Percentiles rank a stretch among this genome's conserved stretches.
These are phyloP conservation scores for Globicephala melas DNA, from an alignment of 2,113 vertebrate species.

Conservation along the genomic window DNA sequence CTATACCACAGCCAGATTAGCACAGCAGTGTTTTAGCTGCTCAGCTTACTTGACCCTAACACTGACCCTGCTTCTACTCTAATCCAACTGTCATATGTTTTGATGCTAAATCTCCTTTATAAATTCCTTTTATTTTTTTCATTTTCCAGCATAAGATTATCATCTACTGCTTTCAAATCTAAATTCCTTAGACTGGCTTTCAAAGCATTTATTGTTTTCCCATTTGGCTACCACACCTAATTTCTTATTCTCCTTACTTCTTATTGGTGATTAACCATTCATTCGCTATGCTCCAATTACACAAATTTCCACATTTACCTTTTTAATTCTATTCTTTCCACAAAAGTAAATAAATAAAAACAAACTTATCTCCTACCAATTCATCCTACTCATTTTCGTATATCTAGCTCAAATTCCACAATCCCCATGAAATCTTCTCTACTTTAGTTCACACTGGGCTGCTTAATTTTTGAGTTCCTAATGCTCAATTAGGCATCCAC, in stretches of 20 bases:
- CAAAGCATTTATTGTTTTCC: background rate
- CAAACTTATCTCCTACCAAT: background rate
- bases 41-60: background rate
- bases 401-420: background rate
- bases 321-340: background rate
- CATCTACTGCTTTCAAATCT: background rate
- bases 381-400: background rate
- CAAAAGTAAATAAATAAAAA: background rate
- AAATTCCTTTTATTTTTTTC: constrained; percentile 21
- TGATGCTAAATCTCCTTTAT: background rate
- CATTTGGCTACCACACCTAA: background rate
- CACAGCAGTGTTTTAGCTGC: background rate
- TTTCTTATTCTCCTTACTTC: background rate
- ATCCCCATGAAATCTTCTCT: background rate
- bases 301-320: background rate
- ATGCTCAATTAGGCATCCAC: background rate
- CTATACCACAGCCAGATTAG: background rate
- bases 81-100: background rate
- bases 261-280: background rate
- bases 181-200: background rate
- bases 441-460: background rate
- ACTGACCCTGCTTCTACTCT: background rate
- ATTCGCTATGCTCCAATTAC: background rate
- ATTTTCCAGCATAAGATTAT: constrained; percentile 11
- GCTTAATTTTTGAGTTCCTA: background rate